A percentile compares a stretch with the other conserved stretches of the same genome.
Evolutionary conservation across 2,797 vertebrate species (phyloP).

Genomic region (Cossypha polioptera): DNA sequence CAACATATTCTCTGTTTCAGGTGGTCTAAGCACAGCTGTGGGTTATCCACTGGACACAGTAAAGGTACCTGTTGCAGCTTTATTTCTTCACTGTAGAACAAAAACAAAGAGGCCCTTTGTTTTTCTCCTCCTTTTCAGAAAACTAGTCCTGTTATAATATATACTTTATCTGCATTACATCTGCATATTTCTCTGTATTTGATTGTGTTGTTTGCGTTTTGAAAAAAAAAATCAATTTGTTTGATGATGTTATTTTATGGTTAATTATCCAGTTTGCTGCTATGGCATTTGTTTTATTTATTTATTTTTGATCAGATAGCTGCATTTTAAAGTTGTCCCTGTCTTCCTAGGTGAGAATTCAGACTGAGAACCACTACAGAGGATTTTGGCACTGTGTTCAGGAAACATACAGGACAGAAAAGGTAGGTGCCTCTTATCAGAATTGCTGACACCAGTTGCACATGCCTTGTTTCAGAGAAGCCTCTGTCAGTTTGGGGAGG

Average conservation of each 20-base stretch:
- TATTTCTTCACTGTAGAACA: background rate
- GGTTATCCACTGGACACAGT: slow-evolving; percentile 88
- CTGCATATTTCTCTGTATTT: background rate
- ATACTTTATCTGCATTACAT: background rate
- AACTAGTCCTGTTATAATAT: background rate
- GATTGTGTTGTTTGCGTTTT: background rate
- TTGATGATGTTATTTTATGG: background rate
- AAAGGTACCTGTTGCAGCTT: slow-evolving; percentile 76
- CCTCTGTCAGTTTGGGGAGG: background rate
- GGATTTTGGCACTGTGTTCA: slow-evolving; percentile 85
- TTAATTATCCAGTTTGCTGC: background rate
- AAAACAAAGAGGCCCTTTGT: background rate
- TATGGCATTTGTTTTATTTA: background rate
- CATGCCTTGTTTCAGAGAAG: background rate
- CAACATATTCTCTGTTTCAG: slow-evolving; percentile 66
- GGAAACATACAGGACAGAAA: slow-evolving; percentile 83
- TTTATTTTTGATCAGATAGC: background rate
- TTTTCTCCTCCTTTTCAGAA: background rate
- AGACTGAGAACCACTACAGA: slow-evolving; percentile 84
- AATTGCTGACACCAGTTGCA: fast-evolving
- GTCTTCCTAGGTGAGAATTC: slow-evolving; percentile 84
- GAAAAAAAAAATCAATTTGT: background rate
- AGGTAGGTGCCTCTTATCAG: slow-evolving; percentile 69
- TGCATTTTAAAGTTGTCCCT: background rate
- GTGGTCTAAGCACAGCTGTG: slow-evolving; percentile 83